Percentiles rank a stretch among this genome's conserved stretches.
Conservation (phyloP, 2,888 invertebrate species). For the Thalpophila matura region DNA sequence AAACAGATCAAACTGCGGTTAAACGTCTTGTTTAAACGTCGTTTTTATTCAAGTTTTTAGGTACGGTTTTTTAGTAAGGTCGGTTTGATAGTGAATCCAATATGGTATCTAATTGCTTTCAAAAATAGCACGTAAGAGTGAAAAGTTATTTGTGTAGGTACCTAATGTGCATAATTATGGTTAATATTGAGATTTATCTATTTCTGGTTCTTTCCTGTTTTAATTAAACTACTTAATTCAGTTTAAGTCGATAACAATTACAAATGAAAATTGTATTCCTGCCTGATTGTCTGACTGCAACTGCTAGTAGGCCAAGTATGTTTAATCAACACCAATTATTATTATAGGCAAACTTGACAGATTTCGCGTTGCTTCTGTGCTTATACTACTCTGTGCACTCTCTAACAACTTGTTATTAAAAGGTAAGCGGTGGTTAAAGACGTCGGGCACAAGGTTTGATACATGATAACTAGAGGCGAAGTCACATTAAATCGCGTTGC, state of each 20-base stretch:
- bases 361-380: slow-evolving; percentile 35
- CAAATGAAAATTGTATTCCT: too few relatives aligned
- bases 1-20: slow-evolving; percentile 57
- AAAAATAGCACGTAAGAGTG: background rate
- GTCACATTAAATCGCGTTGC: slow-evolving; percentile 81
- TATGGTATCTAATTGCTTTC: background rate
- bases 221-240: too few relatives aligned
- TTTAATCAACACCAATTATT: too few relatives aligned
- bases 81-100: background rate
- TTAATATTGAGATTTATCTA: too few relatives aligned
- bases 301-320: too few relatives aligned
- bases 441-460: slow-evolving; percentile 81
- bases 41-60: slow-evolving; percentile 20
- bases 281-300: too few relatives aligned
- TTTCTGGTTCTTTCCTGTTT: too few relatives aligned
- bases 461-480: slow-evolving; percentile 88
- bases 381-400: slow-evolving; percentile 73
- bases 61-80: slow-evolving; percentile 19
- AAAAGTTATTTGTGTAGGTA: too few relatives aligned
- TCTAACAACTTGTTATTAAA: slow-evolving; percentile 85
- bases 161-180: too few relatives aligned
- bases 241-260: too few relatives aligned
- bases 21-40: slow-evolving; percentile 48
- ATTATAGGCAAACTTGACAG: slow-evolving; percentile 5
- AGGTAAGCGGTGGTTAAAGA: slow-evolving; percentile 78